Conservation (phyloP, 2,797 vertebrate species). For the Benthosema pterotum region DNA sequence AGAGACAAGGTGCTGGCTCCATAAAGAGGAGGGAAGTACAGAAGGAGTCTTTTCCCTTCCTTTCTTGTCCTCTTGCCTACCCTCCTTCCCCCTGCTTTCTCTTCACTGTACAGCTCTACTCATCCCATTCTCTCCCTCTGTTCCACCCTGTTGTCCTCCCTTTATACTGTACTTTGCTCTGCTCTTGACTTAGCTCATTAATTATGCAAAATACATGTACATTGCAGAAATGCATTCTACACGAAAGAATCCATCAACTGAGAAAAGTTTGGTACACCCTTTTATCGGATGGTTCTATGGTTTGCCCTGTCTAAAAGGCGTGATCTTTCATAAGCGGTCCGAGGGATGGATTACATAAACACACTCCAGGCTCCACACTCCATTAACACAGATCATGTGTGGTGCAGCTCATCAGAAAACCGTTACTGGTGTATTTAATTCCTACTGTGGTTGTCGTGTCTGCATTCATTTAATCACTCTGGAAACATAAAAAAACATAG, state of each 20-base stretch:
- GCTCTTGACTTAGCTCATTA: no score
- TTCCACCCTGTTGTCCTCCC: no score
- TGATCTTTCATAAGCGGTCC: not conserved
- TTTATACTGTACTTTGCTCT: no score
- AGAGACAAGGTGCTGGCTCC: conserved; percentile 17
- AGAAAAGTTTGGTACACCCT: no score
- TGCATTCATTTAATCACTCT: not conserved
- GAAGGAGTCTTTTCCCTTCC: not conserved
- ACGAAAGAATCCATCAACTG: no score
- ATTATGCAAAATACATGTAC: no score
- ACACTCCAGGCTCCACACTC: conserved; percentile 4
- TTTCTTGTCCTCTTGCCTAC: no score
- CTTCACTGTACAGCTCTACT: no score
- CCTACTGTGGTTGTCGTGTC: conserved; percentile 1
- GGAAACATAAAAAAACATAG: not conserved
- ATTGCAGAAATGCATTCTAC: no score
- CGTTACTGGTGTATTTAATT: conserved; percentile 4
- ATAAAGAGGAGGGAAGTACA: conserved; percentile 8
- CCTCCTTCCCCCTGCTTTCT: not conserved
- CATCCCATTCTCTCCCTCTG: no score
- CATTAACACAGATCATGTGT: conserved; percentile 9
- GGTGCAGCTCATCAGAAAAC: not conserved
- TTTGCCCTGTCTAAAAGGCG: no score
- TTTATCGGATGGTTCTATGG: no score
- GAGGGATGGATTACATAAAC: not conserved